Evolutionary conservation across 2,888 invertebrate genomes (phyloP), one percentile per base, ranked within the genome.

Genomic region (Cyaniris semiargus): DNA sequence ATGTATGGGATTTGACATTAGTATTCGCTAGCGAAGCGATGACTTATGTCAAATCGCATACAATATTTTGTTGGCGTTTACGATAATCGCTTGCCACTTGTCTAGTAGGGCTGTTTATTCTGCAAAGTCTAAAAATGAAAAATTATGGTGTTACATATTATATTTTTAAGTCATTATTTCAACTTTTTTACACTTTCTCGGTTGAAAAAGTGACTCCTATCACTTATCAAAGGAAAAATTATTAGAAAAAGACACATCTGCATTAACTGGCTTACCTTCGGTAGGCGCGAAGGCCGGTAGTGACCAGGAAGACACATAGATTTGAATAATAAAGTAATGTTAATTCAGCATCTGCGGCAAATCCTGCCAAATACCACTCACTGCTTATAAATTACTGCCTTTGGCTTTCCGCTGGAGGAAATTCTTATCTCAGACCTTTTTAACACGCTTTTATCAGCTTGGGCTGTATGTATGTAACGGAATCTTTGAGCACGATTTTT

Each of bases 281-380:
- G 44, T 38, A 15, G 72, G 72, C 23, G 72, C 72, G 72, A 72
- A 72, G 72, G 72, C 23, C 72, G 72, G 23, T 48, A 23, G 31
- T 72, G 27, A 72, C 3, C 44, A 72, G 72, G 72, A 72, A 72
- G 44, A 44, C 21, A 38, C 44, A 72, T 72, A 38, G 72, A 72
- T 72, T 72, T 72, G 72, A 72, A 72, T 72, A 72, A 72, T 72
- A 72, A 72, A 48, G 72, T 48, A 48, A 72, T 72, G 72, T 23
- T 72, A 48, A 72, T 72, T 72, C 72, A 44, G 72, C 15, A 23
- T 72, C 72, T 48, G 48, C 72, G 15, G 72, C 23, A 44, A 72
- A 72, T 48, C 48, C 72, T 72, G 72, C 72, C 72, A 72, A 72
- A 72, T 72, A 72, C 60, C 60, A 60, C 3, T 23, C 23, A 44